Base-by-base conservation (phyloP, 2,113 vertebrate genomes). In the Boleophthalmus pectinirostris region DNA sequence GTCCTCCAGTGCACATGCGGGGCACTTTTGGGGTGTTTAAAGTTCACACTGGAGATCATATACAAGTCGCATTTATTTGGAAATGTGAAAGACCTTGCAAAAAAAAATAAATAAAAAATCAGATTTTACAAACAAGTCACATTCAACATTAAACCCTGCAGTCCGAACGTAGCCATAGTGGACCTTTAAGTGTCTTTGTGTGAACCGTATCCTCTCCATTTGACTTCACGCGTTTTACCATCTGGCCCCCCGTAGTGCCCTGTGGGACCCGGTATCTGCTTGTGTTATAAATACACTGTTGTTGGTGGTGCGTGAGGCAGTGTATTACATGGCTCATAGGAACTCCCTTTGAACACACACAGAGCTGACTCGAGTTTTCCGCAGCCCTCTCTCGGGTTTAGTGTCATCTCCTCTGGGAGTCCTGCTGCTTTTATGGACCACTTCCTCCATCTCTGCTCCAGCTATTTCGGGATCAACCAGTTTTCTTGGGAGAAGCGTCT, bases 351-450 rank as follows among this genome's bases (percentile, higher is more conserved):
- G 14, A 76, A 74, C 81, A 64, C 51, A 75, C 74, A 80, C 73
- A 74, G 46, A 74, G 75, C 63, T 35, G 73, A 70, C 73, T 66
- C 72, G 56, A 3, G 61, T 35, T 80, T 79, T 85, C 77, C 45
- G 74, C 45, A 24, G 49, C 64, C 53, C 61, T 16, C 61, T 88
- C 87, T 75, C 69, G 12, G 68, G 66, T 79, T 29, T 66, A 16
- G 15, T n/a, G 9, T 35, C 18, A 0, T 29, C 64, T 84, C 86
- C 82, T 51, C 66, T 70, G 87, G 65, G 80, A 82, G 45, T 58
- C 70, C 68, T 46, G 38, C 66, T 4, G 85, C 70, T 82, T 82
- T 73, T 79, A 81, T 47, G 77, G 71, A 72, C 72, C 74, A 68
- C 71, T 3, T 51, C 45, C 53, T 56, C 78, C 56, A 24, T 84